Evolutionary conservation across 1,140 invertebrate genomes (phyloP), one percentile per base, ranked within the genome.

Genomic region (Probaryconus sp.): DNA sequence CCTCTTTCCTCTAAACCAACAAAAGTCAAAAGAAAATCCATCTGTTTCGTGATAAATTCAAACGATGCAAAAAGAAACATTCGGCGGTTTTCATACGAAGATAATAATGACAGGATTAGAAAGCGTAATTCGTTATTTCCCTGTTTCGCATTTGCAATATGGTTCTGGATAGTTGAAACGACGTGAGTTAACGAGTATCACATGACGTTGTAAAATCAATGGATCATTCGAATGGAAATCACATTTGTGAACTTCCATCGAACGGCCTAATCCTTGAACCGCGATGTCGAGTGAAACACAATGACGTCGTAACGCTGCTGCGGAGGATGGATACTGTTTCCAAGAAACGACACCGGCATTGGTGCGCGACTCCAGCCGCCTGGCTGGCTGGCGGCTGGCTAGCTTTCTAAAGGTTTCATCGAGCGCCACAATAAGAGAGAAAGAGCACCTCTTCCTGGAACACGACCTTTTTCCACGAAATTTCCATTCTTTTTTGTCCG

Each of bases 281-380:
- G 53, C 45, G 40, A 10, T 38, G 43, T 33, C 51, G 43, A 58
- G 31, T 47, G 42, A 33, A 67, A 67, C 13, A 67, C 64, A 68
- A 60, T 68, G 51, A 58, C 65, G 47, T 53, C 35, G 64, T 28
- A 38, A 33, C 35, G 35, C 13, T 11, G 9, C 6, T 33, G 58
- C 26, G 58, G 2, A 26, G 37, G 35, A 21, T 10, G 37, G 48
- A 28, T 30, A 26, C 31, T n/a, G n/a, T n/a, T 67, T 56, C 51
- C 63, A 30, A 67, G 63, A 67, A 67, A 14, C 48, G 38, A 47
- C 16, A 33, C 5, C 47, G 58, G 26, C 30, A 35, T 16, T 10
- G 43, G 26, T 42, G 48, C 55, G 65, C 43, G 64, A 58, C 51
- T 58, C 64, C 58, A 48, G 64, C 26, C 51, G 64, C 64, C 64